Evolutionary conservation across 2,888 invertebrate species (phyloP).

Genomic region (Rambutsinella grinnellia): DNA sequence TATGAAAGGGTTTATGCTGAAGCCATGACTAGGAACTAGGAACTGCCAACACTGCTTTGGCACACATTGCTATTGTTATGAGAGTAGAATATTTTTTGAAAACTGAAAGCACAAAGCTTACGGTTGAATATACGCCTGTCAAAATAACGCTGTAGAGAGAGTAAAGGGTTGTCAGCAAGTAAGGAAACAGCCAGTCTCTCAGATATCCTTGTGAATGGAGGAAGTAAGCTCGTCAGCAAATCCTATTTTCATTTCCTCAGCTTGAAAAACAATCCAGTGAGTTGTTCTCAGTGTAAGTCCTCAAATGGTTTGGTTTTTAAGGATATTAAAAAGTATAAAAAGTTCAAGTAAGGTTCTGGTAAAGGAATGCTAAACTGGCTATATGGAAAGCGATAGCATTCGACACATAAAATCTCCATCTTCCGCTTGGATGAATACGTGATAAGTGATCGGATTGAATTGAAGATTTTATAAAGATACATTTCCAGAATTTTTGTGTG

Average conservation of each 20-base stretch:
- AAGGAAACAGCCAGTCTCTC: slow-evolving; percentile 24
- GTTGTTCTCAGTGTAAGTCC: not conserved
- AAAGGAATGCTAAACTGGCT: too few species aligned
- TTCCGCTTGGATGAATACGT: not conserved
- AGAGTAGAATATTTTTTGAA: too few species aligned
- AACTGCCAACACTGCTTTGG: not conserved
- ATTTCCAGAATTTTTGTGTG: too few species aligned
- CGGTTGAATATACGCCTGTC: not conserved
- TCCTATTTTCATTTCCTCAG: not conserved
- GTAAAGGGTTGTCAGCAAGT: not conserved
- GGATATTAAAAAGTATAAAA: not conserved
- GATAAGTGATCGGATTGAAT: too few species aligned
- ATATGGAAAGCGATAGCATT: too few species aligned
- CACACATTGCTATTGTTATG: not conserved
- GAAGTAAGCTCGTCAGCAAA: slow-evolving; percentile 11
- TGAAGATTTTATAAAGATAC: too few species aligned
- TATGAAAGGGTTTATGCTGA: too few species aligned
- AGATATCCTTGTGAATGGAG: slow-evolving; percentile 20
- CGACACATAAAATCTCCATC: too few species aligned
- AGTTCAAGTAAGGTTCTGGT: too few species aligned
- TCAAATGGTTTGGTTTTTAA: not conserved
- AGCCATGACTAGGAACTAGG: too few species aligned
- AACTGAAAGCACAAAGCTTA: too few species aligned
- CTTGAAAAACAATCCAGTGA: not conserved
- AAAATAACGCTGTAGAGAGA: not conserved